These are phyloP conservation scores for Blastobasis lacticolella DNA, from an alignment of 2,888 invertebrate species.

Conservation along the genomic window DNA sequence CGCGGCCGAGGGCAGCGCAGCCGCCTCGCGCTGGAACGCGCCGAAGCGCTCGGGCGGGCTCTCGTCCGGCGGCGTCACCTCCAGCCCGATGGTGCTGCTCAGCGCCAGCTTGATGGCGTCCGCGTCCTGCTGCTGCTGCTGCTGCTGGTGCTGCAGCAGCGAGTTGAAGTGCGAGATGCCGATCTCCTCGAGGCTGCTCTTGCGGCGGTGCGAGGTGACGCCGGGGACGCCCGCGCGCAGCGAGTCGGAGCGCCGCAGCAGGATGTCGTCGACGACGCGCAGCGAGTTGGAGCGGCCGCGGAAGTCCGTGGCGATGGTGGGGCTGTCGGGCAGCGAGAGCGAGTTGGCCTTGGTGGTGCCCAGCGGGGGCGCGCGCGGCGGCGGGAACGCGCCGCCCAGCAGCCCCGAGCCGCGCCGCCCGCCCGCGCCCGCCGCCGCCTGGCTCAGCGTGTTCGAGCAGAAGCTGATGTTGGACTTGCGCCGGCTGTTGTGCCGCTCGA, in stretches of 20 bases:
- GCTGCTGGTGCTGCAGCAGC: slow-evolving; percentile 72
- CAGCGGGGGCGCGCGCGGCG: slow-evolving; percentile 83
- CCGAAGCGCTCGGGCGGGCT: slow-evolving; percentile 69
- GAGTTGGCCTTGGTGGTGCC: slow-evolving; percentile 91
- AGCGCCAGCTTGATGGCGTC: slow-evolving; percentile 89
- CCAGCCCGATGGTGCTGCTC: slow-evolving; percentile 89
- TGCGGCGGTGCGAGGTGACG: slow-evolving; percentile 79
- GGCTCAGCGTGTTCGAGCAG: slow-evolving; percentile 84
- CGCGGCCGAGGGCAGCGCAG: slow-evolving; percentile 52
- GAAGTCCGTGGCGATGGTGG: slow-evolving; percentile 85
- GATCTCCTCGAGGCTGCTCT: slow-evolving; percentile 90
- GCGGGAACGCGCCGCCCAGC: slow-evolving; percentile 77
- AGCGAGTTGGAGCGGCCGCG: slow-evolving; percentile 90
- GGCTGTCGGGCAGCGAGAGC: slow-evolving; percentile 90
- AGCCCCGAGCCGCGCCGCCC: slow-evolving; percentile 82
- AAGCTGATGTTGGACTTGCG: slow-evolving; percentile 94
- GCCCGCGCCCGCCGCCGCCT: slow-evolving; percentile 60
- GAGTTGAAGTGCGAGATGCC: slow-evolving; percentile 87
- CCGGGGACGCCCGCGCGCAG: slow-evolving; percentile 85
- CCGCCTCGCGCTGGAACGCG: slow-evolving; percentile 66
- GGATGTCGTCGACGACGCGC: slow-evolving; percentile 88
- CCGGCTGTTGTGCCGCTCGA: slow-evolving; percentile 92
- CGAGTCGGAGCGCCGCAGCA: slow-evolving; percentile 88
- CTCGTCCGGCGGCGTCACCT: slow-evolving; percentile 83
- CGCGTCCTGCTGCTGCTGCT: slow-evolving; percentile 75